Conservation (phyloP, 2,797 vertebrate species). For the Nannoperca obscura region DNA sequence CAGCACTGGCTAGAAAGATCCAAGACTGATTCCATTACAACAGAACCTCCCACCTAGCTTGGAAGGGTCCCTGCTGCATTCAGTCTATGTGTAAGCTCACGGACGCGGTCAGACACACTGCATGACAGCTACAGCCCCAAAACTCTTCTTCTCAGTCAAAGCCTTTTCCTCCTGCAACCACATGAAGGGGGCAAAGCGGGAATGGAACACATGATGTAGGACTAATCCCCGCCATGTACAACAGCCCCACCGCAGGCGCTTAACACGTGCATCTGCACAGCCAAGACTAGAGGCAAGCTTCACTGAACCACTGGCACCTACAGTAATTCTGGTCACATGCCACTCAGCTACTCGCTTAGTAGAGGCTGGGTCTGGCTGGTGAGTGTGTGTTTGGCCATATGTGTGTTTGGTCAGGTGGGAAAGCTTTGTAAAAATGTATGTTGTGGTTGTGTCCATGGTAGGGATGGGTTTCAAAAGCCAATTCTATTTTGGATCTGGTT, state of each 20-base stretch:
- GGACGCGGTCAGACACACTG: slow-evolving; percentile 34
- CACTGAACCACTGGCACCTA: slow-evolving; percentile 54
- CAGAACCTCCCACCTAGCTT: slow-evolving; percentile 46
- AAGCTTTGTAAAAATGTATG: slow-evolving; percentile 15
- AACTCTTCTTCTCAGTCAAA: slow-evolving; percentile 65
- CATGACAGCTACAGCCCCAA: slow-evolving; percentile 58
- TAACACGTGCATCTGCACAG: slow-evolving; percentile 56
- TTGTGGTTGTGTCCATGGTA: slow-evolving; percentile 7
- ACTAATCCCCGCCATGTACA: slow-evolving; percentile 70
- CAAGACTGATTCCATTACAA: slow-evolving; percentile 50
- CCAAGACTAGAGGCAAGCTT: slow-evolving; percentile 43
- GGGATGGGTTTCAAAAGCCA: neutral
- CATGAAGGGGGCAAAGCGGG: slow-evolving; percentile 53
- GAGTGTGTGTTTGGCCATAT: slow-evolving; percentile 32
- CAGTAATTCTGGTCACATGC: slow-evolving; percentile 56
- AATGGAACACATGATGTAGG: slow-evolving; percentile 75
- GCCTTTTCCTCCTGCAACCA: slow-evolving; percentile 69
- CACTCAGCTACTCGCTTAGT: slow-evolving; percentile 26
- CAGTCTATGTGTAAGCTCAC: slow-evolving; percentile 4
- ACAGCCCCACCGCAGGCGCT: slow-evolving; percentile 66
- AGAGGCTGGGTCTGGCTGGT: slow-evolving; percentile 8
- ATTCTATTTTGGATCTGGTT: neutral
- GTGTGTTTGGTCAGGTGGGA: slow-evolving; percentile 42
- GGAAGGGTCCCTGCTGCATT: slow-evolving; percentile 7
- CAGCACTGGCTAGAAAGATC: slow-evolving; percentile 33